Base-by-base conservation (phyloP, 2,888 invertebrate species). In the Synergus gifuensis region DNA sequence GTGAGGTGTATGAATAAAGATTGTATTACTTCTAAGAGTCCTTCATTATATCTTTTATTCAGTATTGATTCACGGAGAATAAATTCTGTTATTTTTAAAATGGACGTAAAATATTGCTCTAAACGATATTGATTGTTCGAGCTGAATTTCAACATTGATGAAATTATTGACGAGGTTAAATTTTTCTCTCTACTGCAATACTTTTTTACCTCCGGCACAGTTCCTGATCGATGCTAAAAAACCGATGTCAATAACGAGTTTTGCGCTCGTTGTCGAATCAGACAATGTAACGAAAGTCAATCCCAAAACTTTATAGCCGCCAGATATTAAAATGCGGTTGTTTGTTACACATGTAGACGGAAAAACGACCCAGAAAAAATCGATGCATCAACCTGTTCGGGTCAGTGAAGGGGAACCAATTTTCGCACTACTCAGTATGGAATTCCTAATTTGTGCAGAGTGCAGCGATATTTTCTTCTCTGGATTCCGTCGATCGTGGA, bases 401-500 rank as follows among this genome's bases (percentile, higher is more conserved):
- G 49, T n/a, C 36, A 36, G 28, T 28, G 49, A 42, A 54, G 36
- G 49, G 11, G 36, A 28, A 73, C 11, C 36, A 49, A 54, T 40
- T 49, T 73, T 73, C 54, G n/a, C n/a, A 36, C 49, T 40, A n/a
- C 54, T 73, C n/a, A n/a, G n/a, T 54, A 54, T 54, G 28, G n/a
- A 46, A 40, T 73, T 69, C 28, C 49, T 69, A 49, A 49, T 69
- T 49, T 16, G 46, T 69, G 22, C 54, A 54, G 66, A 66, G 42
- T 66, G n/a, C n/a, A 69, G 28, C 4, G n/a, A 18, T 54, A 54
- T 73, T 73, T 67, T 36, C 0, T n/a, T 36, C 54, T 54, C 73
- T 11, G 36, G n/a, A 40, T n/a, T 54, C 28, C 73, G 36, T 54
- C 54, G 73, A 73, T 78, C 77, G 76, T 78, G 49, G 58, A 67